These are phyloP conservation scores for Alectura lathami DNA, from an alignment of 2,113 vertebrate genomes.

Conservation along the genomic window DNA sequence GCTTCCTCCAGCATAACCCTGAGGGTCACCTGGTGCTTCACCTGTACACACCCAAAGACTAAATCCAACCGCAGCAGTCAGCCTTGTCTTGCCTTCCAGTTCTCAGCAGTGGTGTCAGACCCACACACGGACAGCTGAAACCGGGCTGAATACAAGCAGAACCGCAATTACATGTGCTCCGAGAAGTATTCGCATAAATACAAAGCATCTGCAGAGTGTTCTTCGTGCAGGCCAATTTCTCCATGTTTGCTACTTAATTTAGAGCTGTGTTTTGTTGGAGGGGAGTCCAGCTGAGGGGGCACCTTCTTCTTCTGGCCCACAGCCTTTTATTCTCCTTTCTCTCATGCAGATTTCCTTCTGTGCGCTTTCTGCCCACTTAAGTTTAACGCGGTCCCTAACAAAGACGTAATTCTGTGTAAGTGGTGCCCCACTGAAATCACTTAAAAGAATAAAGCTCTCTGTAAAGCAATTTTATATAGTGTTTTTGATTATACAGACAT, in stretches of 20 bases:
- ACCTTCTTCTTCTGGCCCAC: not conserved
- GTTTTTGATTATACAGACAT: not conserved
- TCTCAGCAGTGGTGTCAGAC: not conserved
- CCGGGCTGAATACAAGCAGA: not conserved
- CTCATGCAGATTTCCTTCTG: not conserved
- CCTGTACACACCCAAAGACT: not conserved
- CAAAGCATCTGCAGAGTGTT: not conserved
- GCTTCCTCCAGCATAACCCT: not conserved
- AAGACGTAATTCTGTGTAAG: not conserved
- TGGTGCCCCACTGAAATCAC: not conserved
- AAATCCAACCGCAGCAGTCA: not conserved
- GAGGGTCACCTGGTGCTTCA: not conserved
- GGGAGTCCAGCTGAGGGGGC: not conserved
- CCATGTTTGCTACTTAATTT: not conserved
- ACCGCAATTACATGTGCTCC: accelerated
- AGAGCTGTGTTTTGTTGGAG: not conserved
- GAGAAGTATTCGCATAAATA: not conserved
- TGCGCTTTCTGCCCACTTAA: not conserved
- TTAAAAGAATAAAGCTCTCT: not conserved
- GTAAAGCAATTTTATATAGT: not conserved
- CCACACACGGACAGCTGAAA: not conserved
- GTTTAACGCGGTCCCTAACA: accelerated
- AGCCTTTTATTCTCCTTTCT: not conserved
- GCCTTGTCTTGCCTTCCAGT: not conserved
- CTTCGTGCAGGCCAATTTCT: not conserved